Evolutionary conservation across 2,888 invertebrate species (phyloP), one percentile per base, ranked within the genome.

Genomic region (Cryptocheilus praepositus): DNA sequence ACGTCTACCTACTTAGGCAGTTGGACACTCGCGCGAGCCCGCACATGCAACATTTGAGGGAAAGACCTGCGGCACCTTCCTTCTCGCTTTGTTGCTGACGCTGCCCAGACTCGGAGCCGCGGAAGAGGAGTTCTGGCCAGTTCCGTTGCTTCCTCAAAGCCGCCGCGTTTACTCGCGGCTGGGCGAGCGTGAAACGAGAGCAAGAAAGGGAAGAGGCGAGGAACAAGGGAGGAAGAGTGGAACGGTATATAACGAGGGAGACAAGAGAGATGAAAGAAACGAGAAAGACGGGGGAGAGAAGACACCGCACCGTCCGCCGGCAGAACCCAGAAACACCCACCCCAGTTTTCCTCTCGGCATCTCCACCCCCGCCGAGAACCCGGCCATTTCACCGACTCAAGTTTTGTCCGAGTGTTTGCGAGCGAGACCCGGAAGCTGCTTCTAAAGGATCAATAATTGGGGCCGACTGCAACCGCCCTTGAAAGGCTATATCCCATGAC

Each of bases 371-470:
- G 19, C 22, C 52, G 19, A 52, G 49, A 63, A 68, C 46, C 70
- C 65, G 61, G 63, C 70, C 63, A 61, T 71, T 72, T 78, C 78
- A 73, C 67, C 72, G 71, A 76, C 79, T 76, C 70, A 72, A 84
- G 76, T 81, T 81, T 81, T 77, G 77, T 81, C 74, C 72, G 73
- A 77, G 81, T 80, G 74, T 77, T 79, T 77, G 80, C 72, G 70
- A 74, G 77, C 70, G 74, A 64, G 72, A 73, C 70, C 74, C 74
- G 78, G 76, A 80, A 83, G 79, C 80, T 75, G 78, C 80, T 76
- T 84, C 74, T 74, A 54, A 73, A 76, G 79, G 84, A 85, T 85
- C 85, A 83, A 85, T 85, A 86, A 85, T 78, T 78, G 83, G 73
- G 77, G 79, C 80, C 70, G 81, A 73, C 75, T 79, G 81, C 80